Conservation (phyloP, 2,113 vertebrate genomes). For the Bostrychus sinensis region DNA sequence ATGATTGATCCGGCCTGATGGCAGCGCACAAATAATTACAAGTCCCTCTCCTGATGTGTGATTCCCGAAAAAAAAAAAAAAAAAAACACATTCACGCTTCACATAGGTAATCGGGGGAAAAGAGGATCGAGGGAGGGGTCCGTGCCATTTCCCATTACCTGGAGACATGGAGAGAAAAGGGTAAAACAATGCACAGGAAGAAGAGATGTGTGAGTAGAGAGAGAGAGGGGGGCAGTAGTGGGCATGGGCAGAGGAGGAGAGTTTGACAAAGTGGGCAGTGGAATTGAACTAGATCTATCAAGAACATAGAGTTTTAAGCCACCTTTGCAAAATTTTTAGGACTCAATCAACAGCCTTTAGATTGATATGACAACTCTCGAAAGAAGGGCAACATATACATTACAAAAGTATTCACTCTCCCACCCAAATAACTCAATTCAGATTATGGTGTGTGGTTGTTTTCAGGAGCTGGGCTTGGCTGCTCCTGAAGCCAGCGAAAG, state of each 20-base stretch:
- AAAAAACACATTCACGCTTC: slow-evolving; percentile 89
- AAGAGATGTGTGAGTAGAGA: slow-evolving; percentile 33
- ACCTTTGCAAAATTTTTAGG: too few species aligned
- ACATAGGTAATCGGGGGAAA: slow-evolving; percentile 89
- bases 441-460: too few species aligned
- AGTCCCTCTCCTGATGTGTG: slow-evolving; percentile 93
- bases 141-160: slow-evolving; percentile 95
- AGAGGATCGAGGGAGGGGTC: slow-evolving; percentile 87
- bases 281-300: slow-evolving; percentile 80
- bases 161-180: slow-evolving; percentile 82
- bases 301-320: too few species aligned
- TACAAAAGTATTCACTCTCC: too few species aligned
- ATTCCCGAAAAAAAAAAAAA: too few species aligned
- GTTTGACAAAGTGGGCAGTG: slow-evolving; percentile 85
- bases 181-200: slow-evolving; percentile 76
- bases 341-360: too few species aligned
- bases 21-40: slow-evolving; percentile 96
- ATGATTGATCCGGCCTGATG: slow-evolving; percentile 98
- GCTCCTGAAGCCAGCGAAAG: too few species aligned
- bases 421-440: too few species aligned
- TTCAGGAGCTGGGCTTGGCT: too few species aligned
- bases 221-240: slow-evolving; percentile 19
- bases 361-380: too few species aligned
- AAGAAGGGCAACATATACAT: too few species aligned
- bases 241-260: slow-evolving; percentile 81